A percentile compares a stretch with the other conserved stretches of the same genome.
These are phyloP conservation scores for Falco naumanni DNA, from an alignment of 2,797 vertebrate species.

Conservation along the genomic window DNA sequence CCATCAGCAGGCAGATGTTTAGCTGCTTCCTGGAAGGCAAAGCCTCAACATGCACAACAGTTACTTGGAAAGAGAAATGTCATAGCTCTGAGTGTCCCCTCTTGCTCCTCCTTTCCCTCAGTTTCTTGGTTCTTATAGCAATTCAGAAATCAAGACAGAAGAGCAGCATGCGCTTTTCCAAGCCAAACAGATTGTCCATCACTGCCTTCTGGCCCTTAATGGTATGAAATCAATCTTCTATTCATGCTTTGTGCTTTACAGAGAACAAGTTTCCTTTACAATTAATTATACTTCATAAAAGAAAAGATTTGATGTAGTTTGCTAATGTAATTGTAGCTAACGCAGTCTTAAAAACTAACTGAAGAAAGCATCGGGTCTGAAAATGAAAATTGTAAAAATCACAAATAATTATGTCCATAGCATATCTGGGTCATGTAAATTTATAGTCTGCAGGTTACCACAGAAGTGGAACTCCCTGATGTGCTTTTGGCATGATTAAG, in stretches of 20 bases:
- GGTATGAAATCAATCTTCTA: neutral
- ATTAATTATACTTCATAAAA: constrained; percentile 21
- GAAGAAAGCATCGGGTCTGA: constrained; percentile 12
- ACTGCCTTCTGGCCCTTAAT: neutral
- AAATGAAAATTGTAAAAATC: constrained; percentile 8
- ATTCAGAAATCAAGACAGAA: constrained; percentile 7
- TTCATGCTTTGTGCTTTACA: neutral
- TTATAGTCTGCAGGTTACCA: constrained; percentile 16
- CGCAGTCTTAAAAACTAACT: neutral
- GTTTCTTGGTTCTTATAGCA: neutral
- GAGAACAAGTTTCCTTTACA: neutral
- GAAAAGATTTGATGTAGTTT: neutral
- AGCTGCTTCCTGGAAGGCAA: neutral
- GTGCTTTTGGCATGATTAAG: constrained; percentile 39
- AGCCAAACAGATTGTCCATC: neutral
- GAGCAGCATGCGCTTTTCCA: neutral
- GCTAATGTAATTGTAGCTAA: neutral
- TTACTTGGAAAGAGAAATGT: neutral
- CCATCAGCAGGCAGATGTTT: too few relatives aligned
- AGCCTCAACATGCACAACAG: neutral
- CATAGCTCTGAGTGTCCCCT: neutral
- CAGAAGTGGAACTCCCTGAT: constrained; percentile 5
- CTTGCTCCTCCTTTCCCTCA: neutral
- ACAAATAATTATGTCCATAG: constrained; percentile 11
- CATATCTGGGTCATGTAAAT: constrained; percentile 26